These are phyloP conservation scores for Muntiacus muntjak DNA, from an alignment of 2,113 vertebrate species.

Conservation along the genomic window DNA sequence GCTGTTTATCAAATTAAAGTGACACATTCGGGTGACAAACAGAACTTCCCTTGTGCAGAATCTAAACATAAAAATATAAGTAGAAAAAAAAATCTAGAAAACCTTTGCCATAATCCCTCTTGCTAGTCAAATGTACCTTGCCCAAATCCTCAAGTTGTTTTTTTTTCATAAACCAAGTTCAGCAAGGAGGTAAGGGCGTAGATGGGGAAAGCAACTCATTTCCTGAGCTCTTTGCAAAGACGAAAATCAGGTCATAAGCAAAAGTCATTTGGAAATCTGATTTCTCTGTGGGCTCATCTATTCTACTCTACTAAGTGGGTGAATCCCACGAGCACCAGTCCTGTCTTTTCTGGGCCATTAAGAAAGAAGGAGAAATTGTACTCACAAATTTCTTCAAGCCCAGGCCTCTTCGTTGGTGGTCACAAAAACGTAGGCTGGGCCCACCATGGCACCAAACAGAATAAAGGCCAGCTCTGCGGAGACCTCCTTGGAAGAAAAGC, in stretches of 20 bases:
- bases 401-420: not conserved
- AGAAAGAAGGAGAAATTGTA: not conserved
- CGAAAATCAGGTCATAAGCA: slow-evolving; percentile 49
- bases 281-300: slow-evolving; percentile 27
- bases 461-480: not conserved
- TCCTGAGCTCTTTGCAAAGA: not conserved
- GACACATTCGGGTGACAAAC: slow-evolving; percentile 49
- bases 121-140: slow-evolving; percentile 1
- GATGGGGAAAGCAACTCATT: not conserved
- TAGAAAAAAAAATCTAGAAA: not conserved
- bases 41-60: not conserved
- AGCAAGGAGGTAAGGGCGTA: not conserved
- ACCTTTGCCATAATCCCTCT: not conserved
- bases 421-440: not conserved
- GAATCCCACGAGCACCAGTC: not conserved
- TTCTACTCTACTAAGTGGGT: not conserved
- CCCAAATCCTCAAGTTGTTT: not conserved
- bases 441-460: not conserved
- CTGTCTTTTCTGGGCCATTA: not conserved
- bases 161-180: not conserved
- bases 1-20: slow-evolving; percentile 48
- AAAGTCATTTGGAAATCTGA: slow-evolving; percentile 59
- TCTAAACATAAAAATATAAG: slow-evolving; percentile 32
- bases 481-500: not conserved
- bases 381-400: not conserved